These are phyloP conservation scores for Blastobasis lacticolella DNA, from an alignment of 2,888 invertebrate genomes.

Conservation along the genomic window DNA sequence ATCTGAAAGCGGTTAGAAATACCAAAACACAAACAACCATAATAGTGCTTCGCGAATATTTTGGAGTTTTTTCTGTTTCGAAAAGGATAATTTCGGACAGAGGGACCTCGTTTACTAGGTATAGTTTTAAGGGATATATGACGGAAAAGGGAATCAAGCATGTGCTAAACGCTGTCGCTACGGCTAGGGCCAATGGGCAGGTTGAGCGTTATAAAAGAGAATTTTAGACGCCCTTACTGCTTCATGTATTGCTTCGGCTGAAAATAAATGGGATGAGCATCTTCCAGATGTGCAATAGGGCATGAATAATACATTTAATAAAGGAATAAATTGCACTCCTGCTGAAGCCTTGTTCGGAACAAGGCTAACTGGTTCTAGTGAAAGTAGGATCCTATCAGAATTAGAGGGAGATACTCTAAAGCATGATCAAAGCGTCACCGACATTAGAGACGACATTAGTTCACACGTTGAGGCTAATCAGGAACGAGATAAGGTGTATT, in stretches of 20 bases:
- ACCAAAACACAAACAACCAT: slow-evolving; percentile 7
- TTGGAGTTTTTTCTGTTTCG: slow-evolving; percentile 1
- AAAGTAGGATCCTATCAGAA: not conserved
- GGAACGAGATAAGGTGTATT: not conserved
- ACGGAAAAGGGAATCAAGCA: not conserved
- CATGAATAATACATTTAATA: slow-evolving; percentile 7
- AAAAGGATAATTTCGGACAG: not conserved
- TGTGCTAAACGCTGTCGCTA: not conserved
- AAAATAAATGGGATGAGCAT: slow-evolving; percentile 6
- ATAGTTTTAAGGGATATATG: not conserved
- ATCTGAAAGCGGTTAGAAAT: slow-evolving; percentile 7
- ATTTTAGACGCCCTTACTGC: slow-evolving; percentile 6
- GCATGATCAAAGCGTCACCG: not conserved
- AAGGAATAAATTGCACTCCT: slow-evolving; percentile 4
- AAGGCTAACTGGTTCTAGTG: not conserved
- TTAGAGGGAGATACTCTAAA: not conserved
- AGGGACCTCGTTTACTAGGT: not conserved
- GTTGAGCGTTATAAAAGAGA: slow-evolving; percentile 6
- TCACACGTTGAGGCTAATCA: not conserved
- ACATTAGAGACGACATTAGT: not conserved
- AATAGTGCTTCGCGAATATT: not conserved
- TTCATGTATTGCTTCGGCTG: slow-evolving; percentile 1
- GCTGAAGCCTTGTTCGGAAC: slow-evolving; percentile 4
- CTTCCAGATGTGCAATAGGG: slow-evolving; percentile 6
- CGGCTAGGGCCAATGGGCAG: slow-evolving; percentile 1